phyloP scores from a whole-genome alignment of 2,113 vertebrate genomes.

The Andinoacara biseriatus region DNA sequence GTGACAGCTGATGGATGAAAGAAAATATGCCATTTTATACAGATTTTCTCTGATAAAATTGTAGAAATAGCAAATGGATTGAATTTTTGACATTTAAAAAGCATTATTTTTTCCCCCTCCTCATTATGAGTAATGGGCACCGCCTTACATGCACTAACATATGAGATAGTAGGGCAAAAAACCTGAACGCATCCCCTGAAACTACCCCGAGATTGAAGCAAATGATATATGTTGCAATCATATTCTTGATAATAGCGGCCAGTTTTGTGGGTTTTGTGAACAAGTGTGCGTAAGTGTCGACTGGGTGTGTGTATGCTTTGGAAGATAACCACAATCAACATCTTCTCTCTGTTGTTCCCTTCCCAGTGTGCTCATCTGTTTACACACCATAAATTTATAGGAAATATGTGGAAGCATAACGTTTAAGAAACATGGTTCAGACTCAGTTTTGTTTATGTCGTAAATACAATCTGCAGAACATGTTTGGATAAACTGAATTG shows the following conservation, averaged over 20 bases:
- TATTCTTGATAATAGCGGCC: constrained; percentile 42
- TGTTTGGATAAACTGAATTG: constrained; percentile 19
- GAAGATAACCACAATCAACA: constrained; percentile 65
- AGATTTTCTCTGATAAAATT: neutral
- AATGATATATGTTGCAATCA: constrained; percentile 63
- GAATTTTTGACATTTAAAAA: neutral
- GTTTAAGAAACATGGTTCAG: constrained; percentile 30
- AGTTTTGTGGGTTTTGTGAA: constrained; percentile 25
- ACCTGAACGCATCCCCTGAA: constrained; percentile 31
- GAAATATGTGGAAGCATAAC: constrained; percentile 35
- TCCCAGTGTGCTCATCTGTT: constrained; percentile 62
- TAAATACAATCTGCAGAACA: constrained; percentile 13
- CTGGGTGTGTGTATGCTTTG: constrained; percentile 59
- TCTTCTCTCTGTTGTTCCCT: constrained; percentile 50
- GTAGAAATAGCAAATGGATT: neutral
- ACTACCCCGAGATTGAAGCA: constrained; percentile 28
- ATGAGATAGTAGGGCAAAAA: constrained; percentile 25
- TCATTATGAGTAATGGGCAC: constrained; percentile 52
- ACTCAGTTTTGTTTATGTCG: constrained; percentile 26
- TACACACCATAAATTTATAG: constrained; percentile 40
- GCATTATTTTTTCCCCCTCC: constrained; percentile 53
- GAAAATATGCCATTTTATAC: constrained; percentile 20
- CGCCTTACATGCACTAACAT: constrained; percentile 18
- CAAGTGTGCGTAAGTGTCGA: constrained; percentile 23
- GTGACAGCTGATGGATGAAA: constrained; percentile 29